Evolutionary conservation across 2,113 vertebrate genomes (phyloP).

Genomic region (Semnornis frantzii): DNA sequence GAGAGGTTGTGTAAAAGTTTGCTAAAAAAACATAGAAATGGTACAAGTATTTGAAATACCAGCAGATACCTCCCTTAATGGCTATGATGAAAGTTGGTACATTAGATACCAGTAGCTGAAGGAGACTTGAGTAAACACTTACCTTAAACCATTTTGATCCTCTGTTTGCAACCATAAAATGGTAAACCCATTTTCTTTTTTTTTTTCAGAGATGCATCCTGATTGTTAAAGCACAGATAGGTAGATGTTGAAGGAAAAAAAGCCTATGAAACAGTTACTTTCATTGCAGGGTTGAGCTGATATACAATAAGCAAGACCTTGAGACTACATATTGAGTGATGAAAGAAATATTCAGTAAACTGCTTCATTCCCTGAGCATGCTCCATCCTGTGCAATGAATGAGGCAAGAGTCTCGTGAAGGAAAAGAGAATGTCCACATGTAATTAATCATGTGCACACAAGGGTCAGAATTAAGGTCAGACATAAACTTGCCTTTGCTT

Average conservation of each 20-base stretch:
- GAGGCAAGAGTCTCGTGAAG: constrained; percentile 49
- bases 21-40: not conserved
- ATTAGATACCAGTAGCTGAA: not conserved
- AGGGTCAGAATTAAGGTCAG: constrained; percentile 63
- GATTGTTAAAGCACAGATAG: not conserved
- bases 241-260: not conserved
- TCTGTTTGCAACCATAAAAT: not conserved
- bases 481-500: constrained; percentile 21
- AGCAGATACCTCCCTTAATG: not conserved
- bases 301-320: constrained; percentile 15
- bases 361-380: constrained; percentile 10
- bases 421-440: not conserved
- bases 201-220: not conserved
- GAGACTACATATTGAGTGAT: constrained; percentile 1
- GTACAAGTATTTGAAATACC: not conserved
- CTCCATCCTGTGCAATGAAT: constrained; percentile 60
- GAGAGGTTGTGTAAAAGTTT: not conserved
- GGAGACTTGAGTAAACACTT: not conserved
- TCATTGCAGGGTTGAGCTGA: constrained; percentile 19
- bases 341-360: constrained; percentile 18
- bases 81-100: not conserved
- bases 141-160: not conserved
- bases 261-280: constrained; percentile 12
- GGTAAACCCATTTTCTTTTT: not conserved
- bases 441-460: not conserved